Evolutionary conservation across 2,797 vertebrate genomes (phyloP).

Genomic region (Karalla daura): DNA sequence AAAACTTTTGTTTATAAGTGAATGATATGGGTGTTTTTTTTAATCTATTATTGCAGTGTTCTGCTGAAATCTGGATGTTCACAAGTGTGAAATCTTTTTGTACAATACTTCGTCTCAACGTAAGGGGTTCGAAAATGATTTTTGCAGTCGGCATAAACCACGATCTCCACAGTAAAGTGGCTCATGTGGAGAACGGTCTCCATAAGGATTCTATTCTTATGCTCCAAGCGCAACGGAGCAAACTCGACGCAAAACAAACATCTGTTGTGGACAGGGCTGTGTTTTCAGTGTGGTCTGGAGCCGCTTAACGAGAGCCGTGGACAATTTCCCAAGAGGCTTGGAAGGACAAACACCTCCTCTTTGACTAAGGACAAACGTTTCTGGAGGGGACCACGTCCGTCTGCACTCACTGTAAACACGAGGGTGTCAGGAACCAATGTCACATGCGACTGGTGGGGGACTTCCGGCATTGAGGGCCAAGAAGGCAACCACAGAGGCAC

Average conservation of each 20-base stretch:
- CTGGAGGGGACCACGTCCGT: constrained; percentile 71
- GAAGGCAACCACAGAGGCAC: constrained; percentile 66
- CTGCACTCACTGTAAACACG: constrained; percentile 80
- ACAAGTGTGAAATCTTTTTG: constrained; percentile 30
- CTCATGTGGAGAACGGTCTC: constrained; percentile 72
- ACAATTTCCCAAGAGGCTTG: constrained; percentile 78
- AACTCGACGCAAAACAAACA: constrained; percentile 82
- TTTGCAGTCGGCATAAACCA: constrained; percentile 59
- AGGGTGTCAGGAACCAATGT: constrained; percentile 79
- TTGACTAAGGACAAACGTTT: constrained; percentile 74
- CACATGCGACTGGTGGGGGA: constrained; percentile 78
- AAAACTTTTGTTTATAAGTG: constrained; percentile 5
- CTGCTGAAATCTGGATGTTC: background rate
- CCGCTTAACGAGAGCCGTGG: constrained; percentile 75
- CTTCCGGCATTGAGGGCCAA: constrained; percentile 74
- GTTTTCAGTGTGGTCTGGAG: constrained; percentile 82
- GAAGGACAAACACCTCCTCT: constrained; percentile 76
- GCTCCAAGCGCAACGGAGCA: constrained; percentile 66
- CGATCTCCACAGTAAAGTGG: constrained; percentile 71
- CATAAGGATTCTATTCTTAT: constrained; percentile 80
- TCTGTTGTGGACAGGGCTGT: constrained; percentile 82
- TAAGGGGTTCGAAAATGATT: constrained; percentile 44
- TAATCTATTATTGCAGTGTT: background rate
- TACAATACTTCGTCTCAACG: constrained; percentile 35
- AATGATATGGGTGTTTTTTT: background rate